Evolutionary conservation across 2,797 vertebrate genomes (phyloP), one percentile per base, ranked within the genome.

Genomic region (Orestias chungarensis): DNA sequence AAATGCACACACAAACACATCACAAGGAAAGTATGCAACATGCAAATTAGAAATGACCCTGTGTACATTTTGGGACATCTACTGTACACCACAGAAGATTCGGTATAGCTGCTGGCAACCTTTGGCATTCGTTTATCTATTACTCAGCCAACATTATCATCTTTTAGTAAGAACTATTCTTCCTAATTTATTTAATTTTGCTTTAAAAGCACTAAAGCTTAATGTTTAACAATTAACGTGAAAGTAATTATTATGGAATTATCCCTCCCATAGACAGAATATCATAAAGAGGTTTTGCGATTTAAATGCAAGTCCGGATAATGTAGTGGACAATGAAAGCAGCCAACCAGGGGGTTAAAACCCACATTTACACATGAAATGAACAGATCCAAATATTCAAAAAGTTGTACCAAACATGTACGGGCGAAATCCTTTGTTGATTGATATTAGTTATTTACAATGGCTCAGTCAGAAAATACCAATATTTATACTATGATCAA

Each of bases 21-120:
- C 71, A 75, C 62, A 73, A 73, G 31, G 54, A 72, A 82, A 77
- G n/a, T 64, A 42, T 62, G 25, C 10, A 68, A 83, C 38, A 82
- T 75, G 70, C 68, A 74, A 80, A 82, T 85, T 42, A 62, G 17
- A 82, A 29, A 84, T 61, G 69, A 68, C 76, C 80, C 75, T 75
- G 59, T 54, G 38, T 68, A 61, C 78, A 68, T 78, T 38, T 31
- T 64, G 66, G 62, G 50, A 67, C 38, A 52, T 52, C 35, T 15
- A 70, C 29, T 64, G 10, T 42, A 72, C 40, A 61, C 33, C 6
- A 33, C 23, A 55, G 44, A 71, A 73, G 35, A 12, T 10, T 4
- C 11, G 11, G 47, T 49, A 47, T 65, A 52, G 15, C 72, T 74
- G 46, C 62, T 64, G 64, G 81, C 54, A 71, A 70, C 61, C 31